Evolutionary conservation across 2,113 vertebrate genomes (phyloP).

Genomic region (Brachyhypopomus occidentalis): DNA sequence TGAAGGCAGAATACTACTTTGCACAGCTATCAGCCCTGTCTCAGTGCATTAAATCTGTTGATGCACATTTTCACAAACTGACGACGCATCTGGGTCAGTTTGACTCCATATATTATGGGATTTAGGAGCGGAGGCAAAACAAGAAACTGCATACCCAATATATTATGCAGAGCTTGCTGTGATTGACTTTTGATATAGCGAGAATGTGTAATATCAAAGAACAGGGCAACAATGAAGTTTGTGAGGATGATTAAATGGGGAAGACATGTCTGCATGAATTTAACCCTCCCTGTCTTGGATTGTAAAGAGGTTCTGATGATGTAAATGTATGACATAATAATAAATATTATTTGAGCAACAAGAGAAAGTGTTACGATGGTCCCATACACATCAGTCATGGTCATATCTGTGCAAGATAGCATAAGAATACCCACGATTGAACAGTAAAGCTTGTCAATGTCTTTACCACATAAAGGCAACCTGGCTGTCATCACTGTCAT

Average conservation of each 20-base stretch:
- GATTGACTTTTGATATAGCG: slow-evolving; percentile 32
- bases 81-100: slow-evolving; percentile 15
- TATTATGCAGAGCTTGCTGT: slow-evolving; percentile 38
- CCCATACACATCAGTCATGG: background rate
- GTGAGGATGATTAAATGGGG: no score
- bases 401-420: background rate
- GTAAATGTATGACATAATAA: slow-evolving; percentile 44
- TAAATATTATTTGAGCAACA: background rate
- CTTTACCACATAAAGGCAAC: slow-evolving; percentile 54
- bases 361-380: background rate
- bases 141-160: slow-evolving; percentile 51
- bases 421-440: no score
- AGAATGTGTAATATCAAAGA: no score
- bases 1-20: background rate
- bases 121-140: no score
- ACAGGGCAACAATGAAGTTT: no score
- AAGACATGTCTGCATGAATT: no score
- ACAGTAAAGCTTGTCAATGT: no score
- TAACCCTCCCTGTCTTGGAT: background rate
- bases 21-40: background rate
- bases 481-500: slow-evolving; percentile 44
- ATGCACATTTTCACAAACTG: background rate
- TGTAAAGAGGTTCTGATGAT: slow-evolving; percentile 15
- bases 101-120: slow-evolving; percentile 35
- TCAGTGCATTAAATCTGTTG: background rate